Conservation (phyloP, 1,140 invertebrate species). For the Caenorhabditis latens region DNA sequence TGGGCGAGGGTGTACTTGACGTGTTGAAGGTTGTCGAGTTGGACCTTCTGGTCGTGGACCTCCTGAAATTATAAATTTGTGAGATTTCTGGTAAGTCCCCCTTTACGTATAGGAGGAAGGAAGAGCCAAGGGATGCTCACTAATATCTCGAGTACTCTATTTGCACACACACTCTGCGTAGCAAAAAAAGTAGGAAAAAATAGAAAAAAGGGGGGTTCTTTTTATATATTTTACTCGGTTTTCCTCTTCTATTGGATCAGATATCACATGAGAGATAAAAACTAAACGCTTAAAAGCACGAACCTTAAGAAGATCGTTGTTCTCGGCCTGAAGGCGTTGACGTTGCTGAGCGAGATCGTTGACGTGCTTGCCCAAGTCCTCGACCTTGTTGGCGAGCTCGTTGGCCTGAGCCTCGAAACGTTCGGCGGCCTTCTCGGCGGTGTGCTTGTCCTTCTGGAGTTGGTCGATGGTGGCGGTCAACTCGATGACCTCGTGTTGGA, state of each 20-base stretch:
- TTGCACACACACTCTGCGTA: slow-evolving; percentile 42
- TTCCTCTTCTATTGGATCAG: no score
- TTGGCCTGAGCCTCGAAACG: slow-evolving; percentile 89
- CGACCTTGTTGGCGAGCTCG: slow-evolving; percentile 91
- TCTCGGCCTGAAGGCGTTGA: slow-evolving; percentile 82
- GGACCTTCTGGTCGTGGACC: slow-evolving; percentile 86
- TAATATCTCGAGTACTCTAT: slow-evolving; percentile 50
- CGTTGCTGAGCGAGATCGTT: slow-evolving; percentile 89
- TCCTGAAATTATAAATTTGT: slow-evolving; percentile 79
- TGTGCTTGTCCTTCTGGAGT: slow-evolving; percentile 90
- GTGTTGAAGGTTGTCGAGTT: slow-evolving; percentile 82
- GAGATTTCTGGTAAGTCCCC: not conserved
- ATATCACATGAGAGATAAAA: not conserved
- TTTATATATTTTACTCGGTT: no score
- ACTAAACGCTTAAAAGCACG: not conserved
- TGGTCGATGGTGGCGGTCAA: slow-evolving; percentile 91
- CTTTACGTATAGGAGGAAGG: not conserved
- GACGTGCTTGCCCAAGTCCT: slow-evolving; percentile 93
- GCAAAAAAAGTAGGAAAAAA: not conserved
- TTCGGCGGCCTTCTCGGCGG: slow-evolving; percentile 88
- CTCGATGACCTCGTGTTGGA: slow-evolving; percentile 95
- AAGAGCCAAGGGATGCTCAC: not conserved
- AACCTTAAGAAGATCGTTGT: slow-evolving; percentile 90
- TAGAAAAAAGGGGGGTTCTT: not conserved
- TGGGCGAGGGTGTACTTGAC: slow-evolving; percentile 88